These are phyloP conservation scores for Recurvirostra avosetta DNA, from an alignment of 2,113 vertebrate genomes.

Conservation along the genomic window DNA sequence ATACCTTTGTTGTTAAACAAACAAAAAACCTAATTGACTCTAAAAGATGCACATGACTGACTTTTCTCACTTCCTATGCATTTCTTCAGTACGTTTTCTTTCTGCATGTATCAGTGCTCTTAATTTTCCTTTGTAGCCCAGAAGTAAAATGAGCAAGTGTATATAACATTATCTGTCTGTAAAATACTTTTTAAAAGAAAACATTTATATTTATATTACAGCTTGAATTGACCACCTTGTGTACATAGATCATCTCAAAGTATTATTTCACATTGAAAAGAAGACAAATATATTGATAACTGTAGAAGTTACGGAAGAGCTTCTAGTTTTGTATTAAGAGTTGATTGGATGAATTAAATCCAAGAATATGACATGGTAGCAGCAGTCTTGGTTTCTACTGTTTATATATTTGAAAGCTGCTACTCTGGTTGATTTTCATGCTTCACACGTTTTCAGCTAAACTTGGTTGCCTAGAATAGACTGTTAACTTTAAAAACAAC, in stretches of 20 bases:
- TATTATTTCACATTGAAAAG: slow-evolving; percentile 99
- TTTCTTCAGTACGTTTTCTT: slow-evolving; percentile 47
- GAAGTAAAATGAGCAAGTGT: slow-evolving; percentile 84
- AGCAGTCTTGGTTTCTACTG: slow-evolving; percentile 68
- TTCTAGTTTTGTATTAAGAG: slow-evolving; percentile 92
- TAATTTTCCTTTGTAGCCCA: slow-evolving; percentile 59
- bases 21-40: slow-evolving; percentile 41
- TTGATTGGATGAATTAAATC: slow-evolving; percentile 67
- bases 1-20: not conserved
- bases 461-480: slow-evolving; percentile 74
- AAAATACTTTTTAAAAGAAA: slow-evolving; percentile 78
- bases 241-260: slow-evolving; percentile 94
- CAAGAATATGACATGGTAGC: slow-evolving; percentile 53
- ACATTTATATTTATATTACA: slow-evolving; percentile 89
- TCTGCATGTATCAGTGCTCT: slow-evolving; percentile 1
- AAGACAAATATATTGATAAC: slow-evolving; percentile 85
- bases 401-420: slow-evolving; percentile 72
- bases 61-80: slow-evolving; percentile 15
- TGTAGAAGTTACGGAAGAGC: slow-evolving; percentile 86
- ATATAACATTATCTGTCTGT: slow-evolving; percentile 81
- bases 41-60: not conserved
- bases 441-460: slow-evolving; percentile 64
- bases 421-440: slow-evolving; percentile 60
- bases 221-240: slow-evolving; percentile 88
- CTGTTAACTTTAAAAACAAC: slow-evolving; percentile 84